Evolutionary conservation across 2,888 invertebrate genomes (phyloP).

Genomic region (Catocala sponsa): DNA sequence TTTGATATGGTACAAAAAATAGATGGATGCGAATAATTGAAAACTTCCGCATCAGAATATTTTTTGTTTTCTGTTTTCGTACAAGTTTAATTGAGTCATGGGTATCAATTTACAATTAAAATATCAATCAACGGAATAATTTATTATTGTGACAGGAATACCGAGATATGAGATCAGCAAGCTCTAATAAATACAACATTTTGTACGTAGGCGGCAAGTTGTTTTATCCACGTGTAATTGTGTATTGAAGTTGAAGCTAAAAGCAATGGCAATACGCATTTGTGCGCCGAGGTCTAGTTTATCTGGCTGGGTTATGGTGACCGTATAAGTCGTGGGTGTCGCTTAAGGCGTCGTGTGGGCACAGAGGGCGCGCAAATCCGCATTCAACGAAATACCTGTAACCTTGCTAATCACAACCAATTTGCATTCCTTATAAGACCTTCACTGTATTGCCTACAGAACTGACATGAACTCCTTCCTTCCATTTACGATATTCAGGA

Average conservation of each 20-base stretch:
- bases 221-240: slow-evolving; percentile 56
- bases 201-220: slow-evolving; percentile 58
- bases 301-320: slow-evolving; percentile 36
- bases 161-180: slow-evolving; percentile 74
- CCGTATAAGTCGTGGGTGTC: slow-evolving; percentile 58
- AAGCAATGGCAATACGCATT: slow-evolving; percentile 36
- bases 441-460: slow-evolving; percentile 48
- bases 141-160: slow-evolving; percentile 69
- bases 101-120: slow-evolving; percentile 74
- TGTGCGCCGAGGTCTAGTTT: slow-evolving; percentile 36
- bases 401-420: slow-evolving; percentile 66
- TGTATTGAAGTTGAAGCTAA: slow-evolving; percentile 37
- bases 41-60: slow-evolving; percentile 42
- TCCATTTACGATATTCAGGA: slow-evolving; percentile 19
- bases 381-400: slow-evolving; percentile 69
- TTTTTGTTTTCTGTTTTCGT: slow-evolving; percentile 47
- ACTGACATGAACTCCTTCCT: slow-evolving; percentile 19
- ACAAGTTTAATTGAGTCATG: slow-evolving; percentile 47
- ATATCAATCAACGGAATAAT: slow-evolving; percentile 69
- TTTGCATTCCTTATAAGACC: slow-evolving; percentile 57
- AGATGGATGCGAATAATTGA: slow-evolving; percentile 36
- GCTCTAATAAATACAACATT: slow-evolving; percentile 42
- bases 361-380: slow-evolving; percentile 75
- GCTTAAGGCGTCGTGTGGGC: slow-evolving; percentile 62
- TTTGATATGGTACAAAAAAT: slow-evolving; percentile 34